These are phyloP conservation scores for Todiramphus chloris DNA, from an alignment of 2,113 vertebrate species.

Conservation along the genomic window DNA sequence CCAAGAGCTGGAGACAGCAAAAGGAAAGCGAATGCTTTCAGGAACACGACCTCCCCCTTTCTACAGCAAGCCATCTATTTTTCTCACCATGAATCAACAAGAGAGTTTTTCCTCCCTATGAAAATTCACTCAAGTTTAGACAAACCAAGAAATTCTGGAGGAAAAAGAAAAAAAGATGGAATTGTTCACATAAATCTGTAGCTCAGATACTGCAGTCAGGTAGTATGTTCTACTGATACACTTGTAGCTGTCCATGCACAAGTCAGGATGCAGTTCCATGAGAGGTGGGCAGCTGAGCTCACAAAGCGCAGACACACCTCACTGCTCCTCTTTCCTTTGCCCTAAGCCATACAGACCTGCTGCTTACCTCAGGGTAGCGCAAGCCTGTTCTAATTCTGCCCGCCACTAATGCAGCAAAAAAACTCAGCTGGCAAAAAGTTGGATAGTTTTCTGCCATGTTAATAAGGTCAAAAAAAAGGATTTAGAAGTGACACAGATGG, in stretches of 20 bases:
- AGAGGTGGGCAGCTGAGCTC: not conserved
- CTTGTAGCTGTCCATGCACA: not conserved
- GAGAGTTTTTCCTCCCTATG: not conserved
- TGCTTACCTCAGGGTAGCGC: not conserved
- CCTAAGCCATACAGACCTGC: not conserved
- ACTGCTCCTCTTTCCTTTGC: not conserved
- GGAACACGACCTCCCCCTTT: not conserved
- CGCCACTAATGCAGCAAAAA: not conserved
- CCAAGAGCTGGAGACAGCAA: not conserved
- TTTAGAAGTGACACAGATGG: not conserved
- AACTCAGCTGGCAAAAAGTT: not conserved
- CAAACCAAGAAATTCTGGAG: not conserved
- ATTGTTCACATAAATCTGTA: not conserved
- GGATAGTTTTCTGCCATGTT: not conserved
- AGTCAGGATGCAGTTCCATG: not conserved
- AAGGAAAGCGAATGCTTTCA: not conserved
- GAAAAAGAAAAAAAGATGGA: not conserved
- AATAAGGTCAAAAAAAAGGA: not conserved
- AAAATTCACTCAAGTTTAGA: not conserved
- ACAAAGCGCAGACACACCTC: not conserved
- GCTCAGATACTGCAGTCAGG: not conserved
- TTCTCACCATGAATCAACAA: not conserved
- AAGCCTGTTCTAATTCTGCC: fast-evolving
- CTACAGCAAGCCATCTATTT: not conserved
- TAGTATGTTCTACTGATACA: not conserved